Evolutionary conservation across 2,888 invertebrate genomes (phyloP), one percentile per base, ranked within the genome.

Genomic region (Lasioglossum vierecki): DNA sequence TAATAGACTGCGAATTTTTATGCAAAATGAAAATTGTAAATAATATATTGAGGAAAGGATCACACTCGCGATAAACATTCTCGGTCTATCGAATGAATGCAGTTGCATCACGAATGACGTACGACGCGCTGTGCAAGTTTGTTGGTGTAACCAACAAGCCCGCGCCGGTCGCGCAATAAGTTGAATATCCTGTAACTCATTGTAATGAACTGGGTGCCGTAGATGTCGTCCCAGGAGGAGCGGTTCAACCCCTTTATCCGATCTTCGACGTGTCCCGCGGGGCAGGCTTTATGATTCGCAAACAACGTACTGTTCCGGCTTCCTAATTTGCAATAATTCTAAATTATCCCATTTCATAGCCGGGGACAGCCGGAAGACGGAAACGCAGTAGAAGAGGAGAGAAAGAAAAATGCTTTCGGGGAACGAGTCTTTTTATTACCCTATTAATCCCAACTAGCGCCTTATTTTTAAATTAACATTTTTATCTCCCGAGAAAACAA

Each of bases 401-500:
- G 87, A 86, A 91, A 89, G 90, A 89, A 91, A 92, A 91, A 91
- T 92, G 88, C 87, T 82, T 84, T 76, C 88, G 83, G 87, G 86
- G 89, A 93, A 91, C 90, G 93, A 89, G 89, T 91, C 91, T 92
- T 94, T 94, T 94, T 94, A 93, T 93, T 93, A 92, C 92, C 93
- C 94, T 93, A 93, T 94, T 94, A 94, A 94, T 94, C 92, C 93
- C 92, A 94, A 93, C 93, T 93, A 93, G 93, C 92, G 91, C 93
- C 93, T 94, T 94, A 94, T 94, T 94, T 94, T 94, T 92, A 93
- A 94, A 94, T 94, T 94, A 94, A 94, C 94, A 94, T 94, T 94
- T 94, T 94, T 94, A 94, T 94, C 92, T 92, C 91, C 86, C 86
- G 89, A 88, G 91, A 93, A 94, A 93, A 94, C 94, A 94, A 94